Evolutionary conservation across 2,888 invertebrate species (phyloP).

Genomic region (Rotaria magnacalcarata): DNA sequence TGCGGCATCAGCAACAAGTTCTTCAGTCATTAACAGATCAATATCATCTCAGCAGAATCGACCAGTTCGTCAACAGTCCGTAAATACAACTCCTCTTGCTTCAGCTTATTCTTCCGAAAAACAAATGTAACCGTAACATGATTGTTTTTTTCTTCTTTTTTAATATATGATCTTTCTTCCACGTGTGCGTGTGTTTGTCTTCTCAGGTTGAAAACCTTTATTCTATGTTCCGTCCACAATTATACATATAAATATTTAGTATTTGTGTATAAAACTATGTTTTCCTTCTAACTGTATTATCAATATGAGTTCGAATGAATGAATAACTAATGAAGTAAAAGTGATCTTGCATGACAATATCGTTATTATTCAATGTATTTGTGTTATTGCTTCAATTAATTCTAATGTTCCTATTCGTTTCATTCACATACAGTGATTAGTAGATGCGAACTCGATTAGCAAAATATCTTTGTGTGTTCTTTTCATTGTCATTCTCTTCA

Average conservation of each 20-base stretch:
- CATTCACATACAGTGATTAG: neutral
- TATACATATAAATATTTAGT: neutral
- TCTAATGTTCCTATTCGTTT: neutral
- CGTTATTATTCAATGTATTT: neutral
- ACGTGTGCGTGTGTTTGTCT: neutral
- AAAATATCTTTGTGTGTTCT: neutral
- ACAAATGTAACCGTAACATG: conserved; percentile 9
- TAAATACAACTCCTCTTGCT: conserved; percentile 29
- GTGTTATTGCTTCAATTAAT: neutral
- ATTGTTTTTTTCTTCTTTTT: neutral
- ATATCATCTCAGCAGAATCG: conserved; percentile 3
- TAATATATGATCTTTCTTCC: conserved; percentile 3
- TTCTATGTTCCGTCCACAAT: neutral
- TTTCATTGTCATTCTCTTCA: neutral
- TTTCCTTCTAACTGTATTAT: neutral
- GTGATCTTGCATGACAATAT: neutral
- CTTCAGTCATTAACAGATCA: neutral
- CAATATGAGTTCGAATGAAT: conserved; percentile 20
- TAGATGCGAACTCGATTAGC: neutral
- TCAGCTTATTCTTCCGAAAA: conserved; percentile 25
- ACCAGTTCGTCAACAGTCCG: neutral
- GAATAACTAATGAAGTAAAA: conserved; percentile 24
- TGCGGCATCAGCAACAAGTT: neutral
- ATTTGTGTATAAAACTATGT: conserved; percentile 2
- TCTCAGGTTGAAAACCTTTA: conserved; percentile 9